Base-by-base conservation (phyloP, 1,140 invertebrate genomes). In the Cherax quadricarinatus region DNA sequence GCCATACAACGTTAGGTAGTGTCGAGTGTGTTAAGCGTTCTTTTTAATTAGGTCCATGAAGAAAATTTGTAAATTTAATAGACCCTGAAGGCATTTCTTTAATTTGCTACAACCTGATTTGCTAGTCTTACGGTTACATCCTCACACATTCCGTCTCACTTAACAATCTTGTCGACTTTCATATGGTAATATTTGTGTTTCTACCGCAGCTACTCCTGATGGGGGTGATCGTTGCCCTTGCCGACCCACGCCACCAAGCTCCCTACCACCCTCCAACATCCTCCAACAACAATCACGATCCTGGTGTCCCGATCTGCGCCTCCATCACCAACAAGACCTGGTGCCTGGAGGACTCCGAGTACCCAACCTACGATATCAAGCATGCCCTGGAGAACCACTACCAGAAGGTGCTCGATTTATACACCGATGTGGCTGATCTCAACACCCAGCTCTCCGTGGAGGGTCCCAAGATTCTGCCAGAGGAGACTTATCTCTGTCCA, bases 321-420 rank as follows among this genome's bases (percentile, higher is more conserved):
- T 91, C 93, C 48, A 94, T 93, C 89, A 93, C 93, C 70, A 93
- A 89, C 81, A 94, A 94, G 86, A 60, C 93, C 41, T 94, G 94
- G 94, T 94, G 94, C 86, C 90, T 94, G 6, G 88, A 92, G 83
- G 94, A 94, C 85, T 75, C 18, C 57, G 94, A 94, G 62, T 94
- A 94, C 91, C 94, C 94, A 5, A 85, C 83, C 30, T 93, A 94
- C 84, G 89, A 91, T 83, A 91, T 91, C 84, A 80, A 91, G 70
- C 73, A 66, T 0, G 89, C 83, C 10, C 83, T 82, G 6, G 89
- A 91, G 75, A 62, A 86, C 18, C 84, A 91, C 78, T 79, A 79
- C 70, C 66, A 86, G 73, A 91, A 91, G 84, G 24, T 91, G 30
- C 83, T 91, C 14, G 57, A 82, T 60, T 84, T 91, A 49, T 91